These are phyloP conservation scores for Pygoscelis adeliae DNA, from an alignment of 2,113 vertebrate species.

Conservation along the genomic window DNA sequence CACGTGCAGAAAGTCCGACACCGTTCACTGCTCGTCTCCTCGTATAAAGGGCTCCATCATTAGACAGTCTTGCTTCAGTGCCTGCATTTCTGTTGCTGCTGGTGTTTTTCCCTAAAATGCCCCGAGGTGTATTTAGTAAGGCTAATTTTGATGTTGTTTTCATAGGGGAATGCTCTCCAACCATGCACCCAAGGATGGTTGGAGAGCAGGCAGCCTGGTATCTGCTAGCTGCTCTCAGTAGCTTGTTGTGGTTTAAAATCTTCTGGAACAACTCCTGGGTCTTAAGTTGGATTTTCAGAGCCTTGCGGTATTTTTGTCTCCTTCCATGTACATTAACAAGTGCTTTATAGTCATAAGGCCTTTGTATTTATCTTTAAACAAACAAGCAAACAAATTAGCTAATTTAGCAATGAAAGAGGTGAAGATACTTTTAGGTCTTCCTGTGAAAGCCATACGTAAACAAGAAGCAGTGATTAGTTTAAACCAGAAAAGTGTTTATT, in stretches of 20 bases:
- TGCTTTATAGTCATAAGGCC: neutral
- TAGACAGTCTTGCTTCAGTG: neutral
- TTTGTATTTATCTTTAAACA: neutral
- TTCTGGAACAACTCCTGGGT: fast-evolving
- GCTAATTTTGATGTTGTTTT: neutral
- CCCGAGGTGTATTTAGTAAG: neutral
- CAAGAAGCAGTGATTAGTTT: neutral
- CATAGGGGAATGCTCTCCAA: fast-evolving
- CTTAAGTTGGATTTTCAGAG: fast-evolving
- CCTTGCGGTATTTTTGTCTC: neutral
- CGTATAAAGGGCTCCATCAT: fast-evolving
- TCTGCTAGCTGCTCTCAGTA: neutral
- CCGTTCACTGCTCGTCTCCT: fast-evolving
- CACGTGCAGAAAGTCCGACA: fast-evolving
- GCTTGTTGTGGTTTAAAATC: neutral
- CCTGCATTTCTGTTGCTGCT: fast-evolving
- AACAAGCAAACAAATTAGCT: neutral
- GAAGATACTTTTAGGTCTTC: neutral
- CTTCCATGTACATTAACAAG: neutral
- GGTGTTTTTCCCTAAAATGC: fast-evolving
- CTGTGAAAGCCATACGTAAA: neutral
- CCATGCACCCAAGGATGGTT: neutral
- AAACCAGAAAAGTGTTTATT: neutral
- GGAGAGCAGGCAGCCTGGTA: neutral
- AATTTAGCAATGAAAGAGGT: neutral